phyloP scores from a whole-genome alignment of 2,888 invertebrate species.

The Strigamia crassipes region DNA sequence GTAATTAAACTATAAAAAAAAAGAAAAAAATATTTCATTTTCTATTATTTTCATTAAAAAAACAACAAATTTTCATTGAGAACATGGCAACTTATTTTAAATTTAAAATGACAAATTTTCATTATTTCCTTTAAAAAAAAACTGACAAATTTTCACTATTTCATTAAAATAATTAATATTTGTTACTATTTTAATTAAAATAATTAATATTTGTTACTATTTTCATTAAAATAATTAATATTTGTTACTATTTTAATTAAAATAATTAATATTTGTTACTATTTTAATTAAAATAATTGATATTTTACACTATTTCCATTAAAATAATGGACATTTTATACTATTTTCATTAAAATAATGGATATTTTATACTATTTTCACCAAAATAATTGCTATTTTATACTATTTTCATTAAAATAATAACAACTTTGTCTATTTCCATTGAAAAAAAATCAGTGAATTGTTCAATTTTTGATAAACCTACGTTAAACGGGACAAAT shows the following conservation, averaged over 20 bases:
- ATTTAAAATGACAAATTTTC: too few species aligned
- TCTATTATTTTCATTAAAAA: neutral
- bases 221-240: neutral
- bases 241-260: too few species aligned
- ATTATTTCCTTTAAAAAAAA: neutral
- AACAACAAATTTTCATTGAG: too few species aligned
- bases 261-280: too few species aligned
- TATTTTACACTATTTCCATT: neutral
- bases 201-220: too few species aligned
- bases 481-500: neutral
- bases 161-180: too few species aligned
- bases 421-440: neutral
- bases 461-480: neutral
- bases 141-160: neutral
- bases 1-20: neutral
- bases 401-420: too few species aligned
- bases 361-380: too few species aligned
- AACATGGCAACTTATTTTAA: too few species aligned
- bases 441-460: neutral
- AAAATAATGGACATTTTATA: neutral
- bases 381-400: too few species aligned
- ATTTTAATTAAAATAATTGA: neutral
- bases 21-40: neutral
- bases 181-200: too few species aligned
- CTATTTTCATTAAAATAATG: neutral